Evolutionary conservation across 2,113 vertebrate genomes (phyloP).

Genomic region (Sander lucioperca): DNA sequence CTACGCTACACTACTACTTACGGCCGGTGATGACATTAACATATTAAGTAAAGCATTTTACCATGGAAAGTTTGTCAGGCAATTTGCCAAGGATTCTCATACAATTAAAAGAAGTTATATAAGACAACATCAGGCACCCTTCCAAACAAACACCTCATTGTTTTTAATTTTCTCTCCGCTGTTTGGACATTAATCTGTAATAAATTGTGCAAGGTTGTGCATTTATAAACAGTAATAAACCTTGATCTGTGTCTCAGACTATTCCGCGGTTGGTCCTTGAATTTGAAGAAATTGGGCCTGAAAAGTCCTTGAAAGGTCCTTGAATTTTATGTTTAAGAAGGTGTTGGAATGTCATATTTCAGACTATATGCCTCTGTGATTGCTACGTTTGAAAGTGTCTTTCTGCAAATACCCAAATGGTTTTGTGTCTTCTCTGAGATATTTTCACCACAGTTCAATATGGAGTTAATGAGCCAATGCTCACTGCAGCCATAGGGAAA

Average conservation of each 20-base stretch:
- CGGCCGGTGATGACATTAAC: slow-evolving; percentile 36
- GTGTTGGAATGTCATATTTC: background rate
- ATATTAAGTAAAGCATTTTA: slow-evolving; percentile 59
- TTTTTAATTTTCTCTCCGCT: slow-evolving; percentile 31
- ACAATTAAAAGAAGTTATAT: slow-evolving; percentile 51
- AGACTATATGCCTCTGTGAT: background rate
- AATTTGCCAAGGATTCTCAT: slow-evolving; percentile 51
- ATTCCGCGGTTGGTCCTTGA: too few relatives aligned
- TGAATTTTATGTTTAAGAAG: too few relatives aligned
- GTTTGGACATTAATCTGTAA: slow-evolving; percentile 41
- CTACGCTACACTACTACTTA: background rate
- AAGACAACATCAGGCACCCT: slow-evolving; percentile 43
- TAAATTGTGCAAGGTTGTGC: slow-evolving; percentile 20
- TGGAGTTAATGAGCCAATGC: slow-evolving; percentile 55
- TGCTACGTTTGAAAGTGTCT: background rate
- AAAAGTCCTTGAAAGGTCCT: too few relatives aligned
- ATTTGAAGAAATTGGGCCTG: too few relatives aligned
- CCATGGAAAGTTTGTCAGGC: slow-evolving; percentile 49
- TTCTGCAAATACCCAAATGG: slow-evolving; percentile 11
- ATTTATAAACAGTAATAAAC: slow-evolving; percentile 9
- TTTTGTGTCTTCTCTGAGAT: background rate
- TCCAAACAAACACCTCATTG: slow-evolving; percentile 31
- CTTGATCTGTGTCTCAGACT: too few relatives aligned
- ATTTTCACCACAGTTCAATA: slow-evolving; percentile 43
- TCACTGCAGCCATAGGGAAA: slow-evolving; percentile 19